Evolutionary conservation across 2,888 invertebrate species (phyloP), one percentile per base, ranked within the genome.

Genomic region (Boloria euphrosyne): DNA sequence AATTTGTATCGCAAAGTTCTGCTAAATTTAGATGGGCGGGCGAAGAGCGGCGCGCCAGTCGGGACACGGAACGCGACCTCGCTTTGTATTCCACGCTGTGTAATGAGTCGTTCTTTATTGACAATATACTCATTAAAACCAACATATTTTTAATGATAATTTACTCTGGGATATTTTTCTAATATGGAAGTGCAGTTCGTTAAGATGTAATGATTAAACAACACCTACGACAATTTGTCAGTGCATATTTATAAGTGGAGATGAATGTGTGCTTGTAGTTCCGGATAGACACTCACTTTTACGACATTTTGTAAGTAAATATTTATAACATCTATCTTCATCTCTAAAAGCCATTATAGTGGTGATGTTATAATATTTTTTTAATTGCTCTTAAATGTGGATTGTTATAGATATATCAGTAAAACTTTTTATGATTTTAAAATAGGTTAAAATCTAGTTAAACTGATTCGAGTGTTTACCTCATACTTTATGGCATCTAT

Each of bases 11-110:
- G 91, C 91, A 83, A 90, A 89, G 91, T 87, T 86, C 79, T 74
- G 84, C 91, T 92, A 92, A 89, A 90, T 88, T 86, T 92, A 92
- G 88, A 79, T 74, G 81, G 80, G 81, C 82, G 85, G 84, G 81
- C 79, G 76, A 78, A 76, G 80, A 66, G 74, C 73, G 75, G 76
- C 75, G 78, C 79, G 76, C 74, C 74, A 74, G 75, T 74, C 74
- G 75, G 75, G 77, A 76, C 73, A 70, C 65, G 60, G 70, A 64
- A 65, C 74, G 75, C 83, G 84, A 81, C 82, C 84, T 84, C 86
- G 87, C 87, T 85, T 86, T 85, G 73, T 75, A 73, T 71, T 68
- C 62, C 61, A 64, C 65, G 61, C 49, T 61, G 65, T 53, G 44
- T 59, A 49, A 27, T 16, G 59, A 49, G 49, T 50, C 63, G 66